A percentile compares a stretch with the other conserved stretches of the same genome.
phyloP scores from a whole-genome alignment of 1,140 invertebrate species.

The Caenorhabditis tropicalis region DNA sequence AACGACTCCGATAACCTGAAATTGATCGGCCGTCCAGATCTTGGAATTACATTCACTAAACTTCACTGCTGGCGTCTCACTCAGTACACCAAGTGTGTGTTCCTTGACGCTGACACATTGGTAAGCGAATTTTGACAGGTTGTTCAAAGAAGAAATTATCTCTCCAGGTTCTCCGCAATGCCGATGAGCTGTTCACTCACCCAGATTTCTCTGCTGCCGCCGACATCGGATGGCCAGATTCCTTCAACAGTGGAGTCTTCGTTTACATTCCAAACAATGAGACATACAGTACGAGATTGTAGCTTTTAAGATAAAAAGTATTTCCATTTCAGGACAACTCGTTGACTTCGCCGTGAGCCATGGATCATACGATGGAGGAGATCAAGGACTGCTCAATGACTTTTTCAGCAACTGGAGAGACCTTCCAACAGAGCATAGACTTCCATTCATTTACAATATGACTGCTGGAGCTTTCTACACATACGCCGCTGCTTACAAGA shows the following conservation, averaged over 20 bases:
- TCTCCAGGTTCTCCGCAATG: slow-evolving; percentile 77
- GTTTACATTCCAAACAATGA: slow-evolving; percentile 85
- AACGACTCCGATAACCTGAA: slow-evolving; percentile 86
- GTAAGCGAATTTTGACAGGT: slow-evolving; percentile 73
- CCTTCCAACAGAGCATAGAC: slow-evolving; percentile 86
- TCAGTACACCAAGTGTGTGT: slow-evolving; percentile 91
- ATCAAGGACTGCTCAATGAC: slow-evolving; percentile 84
- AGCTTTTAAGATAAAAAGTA: slow-evolving; percentile 74
- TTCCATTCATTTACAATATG: slow-evolving; percentile 98
- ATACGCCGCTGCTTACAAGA: slow-evolving; percentile 93
- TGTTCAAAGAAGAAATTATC: background rate
- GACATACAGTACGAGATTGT: slow-evolving; percentile 78
- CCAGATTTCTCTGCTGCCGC: slow-evolving; percentile 92
- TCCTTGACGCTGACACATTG: slow-evolving; percentile 91
- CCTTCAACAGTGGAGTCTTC: slow-evolving; percentile 96
- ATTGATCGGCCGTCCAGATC: slow-evolving; percentile 84
- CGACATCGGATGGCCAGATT: slow-evolving; percentile 94
- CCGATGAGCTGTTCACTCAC: slow-evolving; percentile 89
- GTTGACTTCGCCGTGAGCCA: slow-evolving; percentile 80
- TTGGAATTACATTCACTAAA: slow-evolving; percentile 94
- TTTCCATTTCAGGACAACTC: slow-evolving; percentile 74
- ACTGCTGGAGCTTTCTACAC: slow-evolving; percentile 92
- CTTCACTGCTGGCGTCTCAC: slow-evolving; percentile 91
- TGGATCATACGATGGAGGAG: slow-evolving; percentile 87
- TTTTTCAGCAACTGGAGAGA: slow-evolving; percentile 90